Conservation (phyloP, 1,140 invertebrate species). For the Aphaenogaster ashmeadi region DNA sequence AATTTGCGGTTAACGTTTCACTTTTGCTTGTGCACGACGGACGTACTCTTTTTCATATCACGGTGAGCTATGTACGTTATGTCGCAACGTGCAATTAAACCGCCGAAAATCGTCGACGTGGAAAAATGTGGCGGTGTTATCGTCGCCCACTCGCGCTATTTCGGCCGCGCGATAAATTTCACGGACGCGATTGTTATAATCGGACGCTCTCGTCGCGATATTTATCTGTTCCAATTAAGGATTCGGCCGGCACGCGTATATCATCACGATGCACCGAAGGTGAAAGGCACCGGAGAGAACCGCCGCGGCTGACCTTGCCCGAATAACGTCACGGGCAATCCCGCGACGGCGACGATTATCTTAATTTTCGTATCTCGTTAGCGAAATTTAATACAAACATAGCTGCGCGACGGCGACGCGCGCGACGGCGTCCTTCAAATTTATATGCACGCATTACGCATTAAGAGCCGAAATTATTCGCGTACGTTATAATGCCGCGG, state of each 20-base stretch:
- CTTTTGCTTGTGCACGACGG: constrained; percentile 51
- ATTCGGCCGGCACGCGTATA: constrained; percentile 33
- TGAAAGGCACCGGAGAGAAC: background rate
- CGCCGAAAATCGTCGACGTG: constrained; percentile 39
- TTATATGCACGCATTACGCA: constrained; percentile 58
- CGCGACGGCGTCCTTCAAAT: constrained; percentile 46
- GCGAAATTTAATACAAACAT: constrained; percentile 61
- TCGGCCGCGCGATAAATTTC: constrained; percentile 22
- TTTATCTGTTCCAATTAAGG: constrained; percentile 57
- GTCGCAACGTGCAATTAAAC: constrained; percentile 69
- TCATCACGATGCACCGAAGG: constrained; percentile 18
- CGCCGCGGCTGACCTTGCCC: constrained; percentile 44
- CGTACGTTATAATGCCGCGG: constrained; percentile 51
- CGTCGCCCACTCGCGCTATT: background rate
- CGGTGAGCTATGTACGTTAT: constrained; percentile 40
- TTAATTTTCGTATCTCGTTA: constrained; percentile 64
- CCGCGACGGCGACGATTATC: constrained; percentile 43
- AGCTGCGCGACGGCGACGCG: background rate
- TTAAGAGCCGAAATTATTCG: constrained; percentile 63
- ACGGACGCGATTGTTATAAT: constrained; percentile 48
- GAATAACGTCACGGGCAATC: constrained; percentile 51
- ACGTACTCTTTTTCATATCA: constrained; percentile 17
- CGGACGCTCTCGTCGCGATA: constrained; percentile 13
- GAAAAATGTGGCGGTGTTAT: constrained; percentile 53
- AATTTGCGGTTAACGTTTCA: constrained; percentile 76